Percentiles rank a stretch among this genome's conserved stretches.
phyloP scores from a whole-genome alignment of 2,113 vertebrate genomes.

The Anhinga anhinga region DNA sequence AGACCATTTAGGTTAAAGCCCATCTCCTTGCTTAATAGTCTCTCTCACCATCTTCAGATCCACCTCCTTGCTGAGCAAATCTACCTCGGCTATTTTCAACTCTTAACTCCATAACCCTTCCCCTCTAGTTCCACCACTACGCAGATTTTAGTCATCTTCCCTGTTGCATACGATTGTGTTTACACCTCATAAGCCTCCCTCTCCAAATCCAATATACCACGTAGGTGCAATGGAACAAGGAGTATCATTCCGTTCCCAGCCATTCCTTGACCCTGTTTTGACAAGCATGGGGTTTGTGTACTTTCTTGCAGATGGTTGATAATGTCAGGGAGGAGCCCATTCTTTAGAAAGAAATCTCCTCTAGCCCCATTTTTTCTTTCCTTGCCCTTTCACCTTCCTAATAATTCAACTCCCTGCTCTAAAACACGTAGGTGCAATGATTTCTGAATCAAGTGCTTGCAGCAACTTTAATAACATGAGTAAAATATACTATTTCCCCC shows the following conservation, averaged over 20 bases:
- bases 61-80: background rate
- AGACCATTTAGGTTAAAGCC: background rate
- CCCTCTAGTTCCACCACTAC: background rate
- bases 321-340: background rate
- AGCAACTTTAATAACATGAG: background rate
- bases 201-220: background rate
- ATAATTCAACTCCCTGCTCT: background rate
- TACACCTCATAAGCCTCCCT: background rate
- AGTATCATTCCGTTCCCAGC: background rate
- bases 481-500: background rate
- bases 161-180: background rate
- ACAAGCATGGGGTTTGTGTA: background rate
- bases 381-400: background rate
- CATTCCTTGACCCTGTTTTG: background rate
- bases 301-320: background rate
- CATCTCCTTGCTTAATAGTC: background rate
- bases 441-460: slow-evolving; percentile 18
- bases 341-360: background rate
- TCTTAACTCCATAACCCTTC: background rate
- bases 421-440: background rate
- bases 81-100: background rate
- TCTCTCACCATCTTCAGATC: background rate
- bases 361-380: background rate
- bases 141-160: background rate
- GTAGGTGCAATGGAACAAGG: background rate